Percentiles rank a stretch among this genome's conserved stretches.
phyloP scores from a whole-genome alignment of 2,888 invertebrate species.

The Monochamus alternatus region DNA sequence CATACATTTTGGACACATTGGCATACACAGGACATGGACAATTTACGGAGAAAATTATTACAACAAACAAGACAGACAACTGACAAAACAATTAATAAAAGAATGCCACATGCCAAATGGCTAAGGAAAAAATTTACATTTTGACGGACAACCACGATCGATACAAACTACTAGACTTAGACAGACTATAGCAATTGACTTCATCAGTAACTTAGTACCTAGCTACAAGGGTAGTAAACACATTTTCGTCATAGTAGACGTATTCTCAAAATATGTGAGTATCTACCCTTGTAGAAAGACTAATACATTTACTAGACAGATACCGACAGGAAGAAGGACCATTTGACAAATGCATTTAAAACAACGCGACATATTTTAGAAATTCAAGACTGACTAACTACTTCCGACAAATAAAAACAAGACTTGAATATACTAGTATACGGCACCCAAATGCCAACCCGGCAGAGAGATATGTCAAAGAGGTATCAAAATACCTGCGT shows the following conservation, averaged over 20 bases:
- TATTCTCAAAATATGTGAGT: too few relatives aligned
- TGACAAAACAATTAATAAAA: not conserved
- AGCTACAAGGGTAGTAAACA: not conserved
- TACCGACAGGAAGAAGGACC: not conserved
- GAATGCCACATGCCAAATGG: not conserved
- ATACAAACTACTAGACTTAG: not conserved
- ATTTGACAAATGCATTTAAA: not conserved
- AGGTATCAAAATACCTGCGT: too few relatives aligned
- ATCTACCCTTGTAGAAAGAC: too few relatives aligned
- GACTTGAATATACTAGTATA: too few relatives aligned
- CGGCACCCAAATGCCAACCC: too few relatives aligned
- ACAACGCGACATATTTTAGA: not conserved
- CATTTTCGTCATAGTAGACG: too few relatives aligned
- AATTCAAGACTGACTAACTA: too few relatives aligned
- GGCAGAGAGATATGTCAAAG: too few relatives aligned
- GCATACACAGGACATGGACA: not conserved
- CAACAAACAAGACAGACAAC: not conserved
- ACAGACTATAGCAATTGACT: conserved; percentile 4
- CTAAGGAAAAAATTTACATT: conserved; percentile 7
- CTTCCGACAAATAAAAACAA: too few relatives aligned
- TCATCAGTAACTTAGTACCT: not conserved
- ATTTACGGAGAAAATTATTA: not conserved
- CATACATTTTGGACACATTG: not conserved
- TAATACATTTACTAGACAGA: not conserved
- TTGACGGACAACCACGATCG: not conserved